Evolutionary conservation across 92 coral and sea anemone species (phyloP).

Genomic region (Bergia sp.): DNA sequence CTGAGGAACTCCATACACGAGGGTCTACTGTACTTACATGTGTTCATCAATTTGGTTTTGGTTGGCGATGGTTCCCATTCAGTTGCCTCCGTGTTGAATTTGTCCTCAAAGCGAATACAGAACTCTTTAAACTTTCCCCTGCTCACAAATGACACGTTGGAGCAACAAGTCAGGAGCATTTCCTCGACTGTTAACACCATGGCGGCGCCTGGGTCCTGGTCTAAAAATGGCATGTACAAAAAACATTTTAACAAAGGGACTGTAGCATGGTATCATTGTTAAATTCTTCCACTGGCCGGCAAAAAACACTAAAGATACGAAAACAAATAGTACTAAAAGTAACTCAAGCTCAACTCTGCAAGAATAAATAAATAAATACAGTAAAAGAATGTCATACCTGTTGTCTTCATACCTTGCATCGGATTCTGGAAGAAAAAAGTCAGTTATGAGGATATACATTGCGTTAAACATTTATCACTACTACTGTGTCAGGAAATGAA

Average conservation of each 20-base stretch:
- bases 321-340: no score
- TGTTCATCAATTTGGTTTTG: slow-evolving; percentile 62
- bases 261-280: not conserved
- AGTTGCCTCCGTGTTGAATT: slow-evolving; percentile 81
- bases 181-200: slow-evolving; percentile 88
- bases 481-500: no score
- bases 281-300: not conserved
- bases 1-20: not conserved
- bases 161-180: slow-evolving; percentile 94
- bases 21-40: slow-evolving; percentile 68
- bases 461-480: no score
- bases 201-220: slow-evolving; percentile 83
- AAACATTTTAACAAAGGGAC: not conserved
- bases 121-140: slow-evolving; percentile 91
- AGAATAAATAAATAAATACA: no score
- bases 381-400: not conserved
- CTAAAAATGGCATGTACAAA: slow-evolving; percentile 7
- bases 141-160: slow-evolving; percentile 93
- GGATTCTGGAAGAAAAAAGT: not conserved
- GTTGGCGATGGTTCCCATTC: slow-evolving; percentile 89
- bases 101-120: slow-evolving; percentile 94
- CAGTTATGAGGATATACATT: not conserved
- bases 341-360: not conserved
- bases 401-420: not conserved
- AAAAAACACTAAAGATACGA: no score